These are phyloP conservation scores for Eupithecia exiguata DNA, from an alignment of 2,888 invertebrate genomes.

Conservation along the genomic window DNA sequence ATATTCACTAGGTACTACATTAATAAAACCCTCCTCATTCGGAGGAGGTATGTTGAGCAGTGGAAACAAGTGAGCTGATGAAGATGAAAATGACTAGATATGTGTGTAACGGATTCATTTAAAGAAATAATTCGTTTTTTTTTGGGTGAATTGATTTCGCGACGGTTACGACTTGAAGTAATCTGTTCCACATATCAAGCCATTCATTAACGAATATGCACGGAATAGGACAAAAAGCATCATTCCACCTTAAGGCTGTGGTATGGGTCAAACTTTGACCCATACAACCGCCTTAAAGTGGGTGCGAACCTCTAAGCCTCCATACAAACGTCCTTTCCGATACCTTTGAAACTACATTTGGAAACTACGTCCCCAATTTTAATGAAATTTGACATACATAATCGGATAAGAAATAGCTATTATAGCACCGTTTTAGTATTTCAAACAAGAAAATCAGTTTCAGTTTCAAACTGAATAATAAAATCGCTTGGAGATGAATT, in stretches of 20 bases:
- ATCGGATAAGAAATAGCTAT: too few species aligned
- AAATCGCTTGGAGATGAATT: too few species aligned
- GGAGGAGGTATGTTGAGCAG: not conserved
- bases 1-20: not conserved
- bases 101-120: not conserved
- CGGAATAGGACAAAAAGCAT: not conserved
- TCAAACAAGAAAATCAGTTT: too few species aligned
- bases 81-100: not conserved
- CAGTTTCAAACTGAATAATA: too few species aligned
- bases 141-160: not conserved
- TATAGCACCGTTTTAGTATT: too few species aligned
- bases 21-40: not conserved
- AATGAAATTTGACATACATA: too few species aligned
- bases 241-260: not conserved
- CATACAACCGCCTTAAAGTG: not conserved
- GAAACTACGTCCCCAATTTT: too few species aligned
- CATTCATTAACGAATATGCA: not conserved
- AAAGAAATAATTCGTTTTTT: too few species aligned
- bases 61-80: not conserved
- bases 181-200: not conserved
- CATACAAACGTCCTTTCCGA: too few species aligned
- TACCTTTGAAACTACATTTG: too few species aligned
- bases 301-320: too few species aligned
- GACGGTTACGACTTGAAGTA: not conserved
- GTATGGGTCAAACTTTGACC: too few species aligned